Evolutionary conservation across 2,888 invertebrate genomes (phyloP), one percentile per base, ranked within the genome.

Genomic region (Chalcosyrphus nemorum): DNA sequence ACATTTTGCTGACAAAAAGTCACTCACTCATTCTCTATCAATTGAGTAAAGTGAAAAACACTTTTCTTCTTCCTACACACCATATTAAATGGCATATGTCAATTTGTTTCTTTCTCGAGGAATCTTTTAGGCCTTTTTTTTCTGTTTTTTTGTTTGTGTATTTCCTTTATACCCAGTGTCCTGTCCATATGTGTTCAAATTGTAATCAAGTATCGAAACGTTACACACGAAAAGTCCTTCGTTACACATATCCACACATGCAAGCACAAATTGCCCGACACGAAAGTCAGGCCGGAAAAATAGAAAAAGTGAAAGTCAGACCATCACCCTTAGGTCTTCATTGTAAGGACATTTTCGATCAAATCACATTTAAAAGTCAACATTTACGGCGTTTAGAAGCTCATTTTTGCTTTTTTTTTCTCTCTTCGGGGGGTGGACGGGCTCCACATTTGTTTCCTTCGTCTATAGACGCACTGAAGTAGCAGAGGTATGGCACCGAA

Each of bases 331-430:
- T 29, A 24, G 32, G 59, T 63, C 68, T 52, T n/a, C n/a, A 65
- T 59, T 61, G 52, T 35, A 54, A 78, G 74, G 65, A 84, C 52
- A 74, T 70, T 84, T 78, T 84, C 84, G 74, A 80, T 84, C 74
- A 84, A 84, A 84, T 80, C 80, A 75, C 74, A 63, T 80, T 84
- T 75, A 80, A 78, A 84, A 65, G 70, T 70, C 70, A 77, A 47
- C 71, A 68, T 77, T 82, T 77, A 77, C 61, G 65, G 66, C 72
- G 54, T 61, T 82, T 77, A 72, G 82, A 68, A 72, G 72, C 72
- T 72, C 66, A 47, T 77, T 82, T 63, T 45, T 43, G 59, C 19
- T 35, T 57, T 29, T 47, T 56, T 66, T 61, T 11, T 21, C n/a
- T 43, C 13, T 47, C 5, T 19, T 38, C 7, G 5, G 27, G 2